Percentiles rank a stretch among this genome's conserved stretches.
These are phyloP conservation scores for Drosophila pegasa DNA, from an alignment of 2,888 invertebrate genomes.

Conservation along the genomic window DNA sequence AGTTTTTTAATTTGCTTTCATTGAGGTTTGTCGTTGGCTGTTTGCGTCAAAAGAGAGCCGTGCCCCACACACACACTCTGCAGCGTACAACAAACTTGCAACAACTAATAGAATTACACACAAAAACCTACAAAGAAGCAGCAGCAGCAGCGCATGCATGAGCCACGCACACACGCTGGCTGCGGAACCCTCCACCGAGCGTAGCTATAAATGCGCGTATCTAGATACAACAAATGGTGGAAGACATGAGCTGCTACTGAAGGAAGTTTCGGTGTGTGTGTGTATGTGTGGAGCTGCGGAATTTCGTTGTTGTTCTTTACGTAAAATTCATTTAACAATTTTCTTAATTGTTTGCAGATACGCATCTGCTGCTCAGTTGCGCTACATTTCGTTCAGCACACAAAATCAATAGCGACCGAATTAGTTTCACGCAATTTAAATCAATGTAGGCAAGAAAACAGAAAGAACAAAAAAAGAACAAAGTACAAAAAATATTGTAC, in stretches of 20 bases:
- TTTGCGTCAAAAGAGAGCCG: constrained; percentile 56
- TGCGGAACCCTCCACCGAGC: constrained; percentile 36
- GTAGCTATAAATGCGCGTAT: constrained; percentile 63
- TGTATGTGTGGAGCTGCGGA: constrained; percentile 38
- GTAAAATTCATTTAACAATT: constrained; percentile 78
- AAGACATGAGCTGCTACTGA: constrained; percentile 51
- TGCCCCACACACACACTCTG: constrained; percentile 42
- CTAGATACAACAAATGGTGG: constrained; percentile 65
- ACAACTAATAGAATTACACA: constrained; percentile 78
- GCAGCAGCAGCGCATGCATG: constrained; percentile 51
- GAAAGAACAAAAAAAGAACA: neutral
- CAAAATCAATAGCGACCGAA: constrained; percentile 57
- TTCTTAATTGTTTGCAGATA: constrained; percentile 80
- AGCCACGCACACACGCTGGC: constrained; percentile 5
- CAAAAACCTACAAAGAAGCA: constrained; percentile 65
- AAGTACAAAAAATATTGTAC: neutral
- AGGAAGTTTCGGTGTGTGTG: constrained; percentile 2
- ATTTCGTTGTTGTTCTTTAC: constrained; percentile 48
- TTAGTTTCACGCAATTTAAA: constrained; percentile 62
- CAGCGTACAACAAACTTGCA: constrained; percentile 61
- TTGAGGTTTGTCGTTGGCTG: constrained; percentile 68
- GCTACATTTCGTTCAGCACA: constrained; percentile 15
- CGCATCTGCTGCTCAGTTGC: constrained; percentile 57
- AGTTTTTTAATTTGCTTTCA: constrained; percentile 79
- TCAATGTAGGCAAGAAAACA: constrained; percentile 48